Evolutionary conservation across 2,888 invertebrate genomes (phyloP), one percentile per base, ranked within the genome.

Genomic region (Pristionchus exspectatus): DNA sequence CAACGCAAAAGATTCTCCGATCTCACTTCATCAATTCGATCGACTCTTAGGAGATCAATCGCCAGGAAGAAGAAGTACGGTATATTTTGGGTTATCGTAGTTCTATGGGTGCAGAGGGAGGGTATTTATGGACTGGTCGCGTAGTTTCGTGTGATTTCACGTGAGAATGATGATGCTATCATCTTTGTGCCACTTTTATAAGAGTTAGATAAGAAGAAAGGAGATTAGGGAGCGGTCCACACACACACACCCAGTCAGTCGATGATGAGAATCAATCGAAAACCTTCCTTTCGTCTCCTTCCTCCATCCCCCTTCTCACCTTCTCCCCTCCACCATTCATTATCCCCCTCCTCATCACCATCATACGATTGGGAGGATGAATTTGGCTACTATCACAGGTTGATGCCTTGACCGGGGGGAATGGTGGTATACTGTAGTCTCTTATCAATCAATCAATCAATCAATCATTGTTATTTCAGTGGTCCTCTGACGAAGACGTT

Each of bases 401-500:
- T 16, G 81, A 81, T 50, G 27, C 16, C 2, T 12, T 54, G 50
- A 27, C 54, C 44, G 81, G 74, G 74, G n/a, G 81, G 27, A 30
- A 14, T 81, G 54, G 18, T 30, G 24, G 30, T 72, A 30, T 72
- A 81, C 1, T 24, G 81, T 44, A 81, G 5, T n/a, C 7, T 81
- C 56, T 56, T 50, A 50, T 9, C 24, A 21, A n/a, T 54, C 44
- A 84, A 85, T 85, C 44, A 84, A 85, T 85, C 59, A 59, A 87
- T 87, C 44, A 38, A n/a, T 88, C 2, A 24, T 21, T 56, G 72
- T 21, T 3, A 14, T 90, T 91, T 84, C 92, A 94, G 94, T 83
- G 94, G 93, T 44, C 94, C 94, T 16, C 90, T 94, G 90, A 91
- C 92, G 30, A 94, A 93, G 90, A 94, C 93, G 24, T 87, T 94